Conservation (phyloP, 2,797 vertebrate genomes). For the Megalops cyprinoides region DNA sequence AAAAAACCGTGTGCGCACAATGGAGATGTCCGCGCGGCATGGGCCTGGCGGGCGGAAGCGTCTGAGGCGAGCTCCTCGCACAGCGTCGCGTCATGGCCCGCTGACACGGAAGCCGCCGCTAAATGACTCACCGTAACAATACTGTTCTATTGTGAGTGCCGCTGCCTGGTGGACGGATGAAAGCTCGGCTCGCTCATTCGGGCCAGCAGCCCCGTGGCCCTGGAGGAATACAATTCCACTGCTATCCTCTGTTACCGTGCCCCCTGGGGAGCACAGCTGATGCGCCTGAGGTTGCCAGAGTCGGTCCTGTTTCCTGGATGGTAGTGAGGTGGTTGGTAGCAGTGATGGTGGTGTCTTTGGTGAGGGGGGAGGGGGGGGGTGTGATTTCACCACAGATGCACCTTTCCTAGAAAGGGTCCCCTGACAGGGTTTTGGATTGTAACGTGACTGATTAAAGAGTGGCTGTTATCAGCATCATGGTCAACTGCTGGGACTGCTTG, state of each 20-base stretch:
- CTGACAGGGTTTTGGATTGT: neutral
- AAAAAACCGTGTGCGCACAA: conserved; percentile 75
- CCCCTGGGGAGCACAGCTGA: neutral
- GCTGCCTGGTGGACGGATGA: neutral
- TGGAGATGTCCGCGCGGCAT: conserved; percentile 51
- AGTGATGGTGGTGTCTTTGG: neutral
- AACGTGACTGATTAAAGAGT: neutral
- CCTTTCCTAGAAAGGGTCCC: neutral
- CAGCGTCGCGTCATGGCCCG: neutral
- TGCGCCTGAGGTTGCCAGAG: neutral
- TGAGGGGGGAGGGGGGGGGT: neutral
- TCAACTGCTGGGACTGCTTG: neutral
- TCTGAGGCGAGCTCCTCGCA: neutral
- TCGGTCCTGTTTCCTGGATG: too few species aligned
- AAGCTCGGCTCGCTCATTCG: conserved; percentile 12
- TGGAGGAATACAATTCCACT: conserved; percentile 1
- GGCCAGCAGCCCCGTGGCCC: neutral
- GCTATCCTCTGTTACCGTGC: neutral
- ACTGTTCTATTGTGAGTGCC: neutral
- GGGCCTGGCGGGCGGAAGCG: neutral
- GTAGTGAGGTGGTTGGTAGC: too few species aligned
- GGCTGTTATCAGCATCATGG: neutral
- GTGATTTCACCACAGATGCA: neutral
- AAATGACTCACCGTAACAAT: neutral
- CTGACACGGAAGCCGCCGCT: neutral